Conservation (phyloP, 2,113 vertebrate genomes). For the Petroica traversi region DNA sequence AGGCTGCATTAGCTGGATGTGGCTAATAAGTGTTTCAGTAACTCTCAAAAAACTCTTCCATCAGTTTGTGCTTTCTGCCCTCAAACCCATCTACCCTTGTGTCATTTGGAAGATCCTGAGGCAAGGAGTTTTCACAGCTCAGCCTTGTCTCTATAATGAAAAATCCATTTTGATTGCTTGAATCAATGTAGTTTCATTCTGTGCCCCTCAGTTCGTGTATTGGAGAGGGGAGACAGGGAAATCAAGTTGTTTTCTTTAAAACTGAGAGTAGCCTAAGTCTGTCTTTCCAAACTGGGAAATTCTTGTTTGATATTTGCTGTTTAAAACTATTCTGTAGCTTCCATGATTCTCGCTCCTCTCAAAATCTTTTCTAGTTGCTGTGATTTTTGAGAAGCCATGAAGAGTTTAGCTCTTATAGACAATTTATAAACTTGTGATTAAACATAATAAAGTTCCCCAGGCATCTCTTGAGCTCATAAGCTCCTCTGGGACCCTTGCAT, state of each 20-base stretch:
- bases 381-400: neutral
- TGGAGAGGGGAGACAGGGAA: fast-evolving
- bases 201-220: neutral
- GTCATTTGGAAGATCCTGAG: neutral
- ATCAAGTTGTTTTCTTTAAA: neutral
- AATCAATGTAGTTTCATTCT: neutral
- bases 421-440: neutral
- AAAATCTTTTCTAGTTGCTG: neutral
- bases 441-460: neutral
- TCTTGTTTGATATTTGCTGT: neutral
- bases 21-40: neutral
- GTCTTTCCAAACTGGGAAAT: neutral
- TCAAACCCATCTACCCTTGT: neutral
- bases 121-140: neutral
- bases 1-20: neutral
- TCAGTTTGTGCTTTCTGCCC: neutral
- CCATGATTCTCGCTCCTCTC: neutral
- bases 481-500: neutral
- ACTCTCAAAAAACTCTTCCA: neutral
- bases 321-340: neutral
- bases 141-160: neutral
- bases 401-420: neutral
- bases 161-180: neutral
- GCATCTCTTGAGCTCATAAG: neutral
- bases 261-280: neutral